phyloP scores from a whole-genome alignment of 2,113 vertebrate genomes.

The Limanda limanda region DNA sequence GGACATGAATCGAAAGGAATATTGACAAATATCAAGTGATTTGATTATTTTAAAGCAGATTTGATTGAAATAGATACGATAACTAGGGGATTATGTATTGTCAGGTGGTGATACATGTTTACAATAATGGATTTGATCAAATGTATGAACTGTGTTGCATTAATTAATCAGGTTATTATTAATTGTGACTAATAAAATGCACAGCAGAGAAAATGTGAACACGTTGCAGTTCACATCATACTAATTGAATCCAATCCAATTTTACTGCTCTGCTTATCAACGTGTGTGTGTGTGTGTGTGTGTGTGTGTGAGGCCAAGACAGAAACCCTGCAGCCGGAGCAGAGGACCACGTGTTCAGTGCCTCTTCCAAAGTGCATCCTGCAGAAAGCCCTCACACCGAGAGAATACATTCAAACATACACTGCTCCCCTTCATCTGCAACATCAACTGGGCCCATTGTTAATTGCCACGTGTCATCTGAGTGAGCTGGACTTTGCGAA shows the following conservation, averaged over 20 bases:
- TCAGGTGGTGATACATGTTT: too few relatives aligned
- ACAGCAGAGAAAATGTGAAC: not conserved
- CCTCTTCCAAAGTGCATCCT: conserved; percentile 69
- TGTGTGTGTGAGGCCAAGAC: too few relatives aligned
- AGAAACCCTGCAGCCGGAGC: conserved; percentile 45
- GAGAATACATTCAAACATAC: conserved; percentile 70
- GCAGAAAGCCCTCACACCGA: conserved; percentile 7
- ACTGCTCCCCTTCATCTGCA: not conserved
- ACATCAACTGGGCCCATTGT: not conserved
- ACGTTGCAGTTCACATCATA: not conserved
- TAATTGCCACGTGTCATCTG: not conserved
- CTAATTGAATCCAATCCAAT: not conserved
- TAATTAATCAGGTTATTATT: too few relatives aligned
- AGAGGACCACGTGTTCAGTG: conserved; percentile 16
- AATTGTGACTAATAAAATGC: too few relatives aligned
- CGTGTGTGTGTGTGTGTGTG: not conserved
- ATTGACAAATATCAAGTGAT: too few relatives aligned
- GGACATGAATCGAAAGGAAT: too few relatives aligned
- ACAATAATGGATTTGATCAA: too few relatives aligned
- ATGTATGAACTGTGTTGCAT: too few relatives aligned
- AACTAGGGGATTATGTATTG: too few relatives aligned
- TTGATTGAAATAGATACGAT: too few relatives aligned
- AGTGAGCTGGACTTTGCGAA: not conserved
- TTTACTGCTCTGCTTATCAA: not conserved
- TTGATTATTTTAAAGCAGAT: too few relatives aligned